Percentiles rank a stretch among this genome's conserved stretches.
Conservation (phyloP, 2,797 vertebrate species). For the Hyperoplus immaculatus region DNA sequence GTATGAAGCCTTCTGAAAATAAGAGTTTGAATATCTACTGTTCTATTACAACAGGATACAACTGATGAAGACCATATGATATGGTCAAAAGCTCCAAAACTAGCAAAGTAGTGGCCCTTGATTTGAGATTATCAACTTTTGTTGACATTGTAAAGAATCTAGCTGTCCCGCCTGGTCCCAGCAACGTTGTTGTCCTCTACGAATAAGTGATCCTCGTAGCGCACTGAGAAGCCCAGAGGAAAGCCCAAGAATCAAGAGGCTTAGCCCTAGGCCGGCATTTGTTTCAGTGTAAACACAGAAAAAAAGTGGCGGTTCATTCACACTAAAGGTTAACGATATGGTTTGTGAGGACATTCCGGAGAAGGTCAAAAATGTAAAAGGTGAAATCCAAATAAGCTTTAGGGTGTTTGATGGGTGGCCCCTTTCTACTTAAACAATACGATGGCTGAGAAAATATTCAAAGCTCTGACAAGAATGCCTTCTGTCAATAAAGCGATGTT, state of each 20-base stretch:
- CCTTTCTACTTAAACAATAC: slow-evolving; percentile 33
- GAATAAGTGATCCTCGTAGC: too few species aligned
- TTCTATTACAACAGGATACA: neutral
- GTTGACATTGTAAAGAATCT: neutral
- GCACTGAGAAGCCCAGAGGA: slow-evolving; percentile 5
- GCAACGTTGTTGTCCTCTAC: neutral
- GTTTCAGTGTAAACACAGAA: slow-evolving; percentile 21
- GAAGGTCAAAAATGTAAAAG: slow-evolving; percentile 64
- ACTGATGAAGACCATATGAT: neutral
- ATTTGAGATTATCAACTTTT: neutral
- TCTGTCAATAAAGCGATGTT: slow-evolving; percentile 20
- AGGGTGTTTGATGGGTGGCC: slow-evolving; percentile 43
- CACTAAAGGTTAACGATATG: slow-evolving; percentile 43
- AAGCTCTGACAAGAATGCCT: slow-evolving; percentile 7
- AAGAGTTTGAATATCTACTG: neutral
- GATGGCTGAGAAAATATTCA: slow-evolving; percentile 1
- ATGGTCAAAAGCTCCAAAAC: neutral
- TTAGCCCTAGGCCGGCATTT: slow-evolving; percentile 16
- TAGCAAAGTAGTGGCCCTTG: too few species aligned
- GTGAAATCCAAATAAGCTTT: slow-evolving; percentile 42
- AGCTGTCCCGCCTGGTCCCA: neutral
- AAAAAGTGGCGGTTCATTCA: slow-evolving; percentile 29
- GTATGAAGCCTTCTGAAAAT: too few species aligned
- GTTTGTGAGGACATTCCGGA: slow-evolving; percentile 61
- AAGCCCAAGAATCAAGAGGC: slow-evolving; percentile 25